Base-by-base conservation (phyloP, 2,113 vertebrate genomes). In the Blennius ocellaris region DNA sequence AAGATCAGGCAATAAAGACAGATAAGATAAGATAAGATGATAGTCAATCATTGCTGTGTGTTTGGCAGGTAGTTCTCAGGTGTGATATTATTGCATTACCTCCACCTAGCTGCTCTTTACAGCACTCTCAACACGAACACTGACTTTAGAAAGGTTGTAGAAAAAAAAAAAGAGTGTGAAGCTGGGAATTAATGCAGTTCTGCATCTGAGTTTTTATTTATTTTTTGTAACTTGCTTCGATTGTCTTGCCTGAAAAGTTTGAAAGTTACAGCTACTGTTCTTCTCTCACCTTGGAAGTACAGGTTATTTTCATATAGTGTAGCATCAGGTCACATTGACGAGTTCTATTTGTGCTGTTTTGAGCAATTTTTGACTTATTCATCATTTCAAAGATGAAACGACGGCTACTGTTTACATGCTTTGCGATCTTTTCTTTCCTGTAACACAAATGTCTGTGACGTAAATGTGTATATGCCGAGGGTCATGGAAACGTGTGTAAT, bases 41-140 rank as follows among this genome's bases (percentile, higher is more conserved):
- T 87, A 80, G 92, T 93, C 82, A 92, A 90, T 93, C 73, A 91
- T 92, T 94, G 70, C 78, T 90, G 71, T 72, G 78, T 80, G 69
- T 78, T 82, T 84, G 68, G 78, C 78, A 84, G 54, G 62, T 61
- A 69, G 39, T 49, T 12, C 11, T 47, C 10, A 87, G 64, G 82
- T 87, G 89, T 82, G 74, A 89, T 87, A 70, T 89, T 92, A 72
- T 83, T 74, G 52, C 64, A 72, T 82, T 90, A 90, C 90, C 83
- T 68, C 47, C 57, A 61, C 53, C 69, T 87, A 85, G 88, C 73
- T 72, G 37, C 39, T 38, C 56, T 92, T 93, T 93, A 93, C 73
- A 70, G 63, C 75, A 43, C 87, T 72, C 68, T 92, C 78, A 89
- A 88, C 75, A 83, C 8, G 75, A 49, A 69, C 15, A 40, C 64